Conservation (phyloP, 2,113 vertebrate species). For the Pholis gunnellus region DNA sequence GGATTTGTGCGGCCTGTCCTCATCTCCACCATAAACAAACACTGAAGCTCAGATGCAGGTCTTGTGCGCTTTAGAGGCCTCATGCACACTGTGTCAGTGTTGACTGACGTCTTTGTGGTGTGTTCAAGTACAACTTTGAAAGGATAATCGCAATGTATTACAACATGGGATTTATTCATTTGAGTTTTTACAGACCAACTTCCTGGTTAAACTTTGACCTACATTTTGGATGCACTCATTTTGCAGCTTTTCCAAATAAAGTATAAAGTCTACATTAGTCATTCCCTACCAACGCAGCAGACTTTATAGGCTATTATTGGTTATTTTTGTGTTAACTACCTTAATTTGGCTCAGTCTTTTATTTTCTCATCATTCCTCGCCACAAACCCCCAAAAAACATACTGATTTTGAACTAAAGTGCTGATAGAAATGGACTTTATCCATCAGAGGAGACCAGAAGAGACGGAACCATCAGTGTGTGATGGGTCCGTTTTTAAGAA, state of each 20-base stretch:
- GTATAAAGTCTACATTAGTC: background rate
- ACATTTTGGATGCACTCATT: background rate
- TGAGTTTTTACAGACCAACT: background rate
- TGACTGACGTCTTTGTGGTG: background rate
- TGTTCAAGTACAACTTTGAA: background rate
- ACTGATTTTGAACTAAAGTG: background rate
- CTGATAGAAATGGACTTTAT: background rate
- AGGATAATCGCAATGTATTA: background rate
- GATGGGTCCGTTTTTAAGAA: background rate
- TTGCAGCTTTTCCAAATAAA: background rate
- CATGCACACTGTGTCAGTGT: background rate
- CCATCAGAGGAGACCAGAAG: background rate
- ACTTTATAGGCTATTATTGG: background rate
- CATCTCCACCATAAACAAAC: slow-evolving; percentile 11
- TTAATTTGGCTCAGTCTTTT: background rate
- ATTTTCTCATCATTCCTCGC: background rate
- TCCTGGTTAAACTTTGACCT: background rate
- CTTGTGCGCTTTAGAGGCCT: background rate
- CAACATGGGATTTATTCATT: background rate
- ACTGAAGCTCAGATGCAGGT: slow-evolving; percentile 5
- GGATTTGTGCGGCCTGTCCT: background rate
- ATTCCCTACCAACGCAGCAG: background rate
- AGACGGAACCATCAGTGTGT: background rate
- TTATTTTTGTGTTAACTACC: background rate
- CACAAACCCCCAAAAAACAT: background rate